These are phyloP conservation scores for Elachura formosa DNA, from an alignment of 2,113 vertebrate species.

Conservation along the genomic window DNA sequence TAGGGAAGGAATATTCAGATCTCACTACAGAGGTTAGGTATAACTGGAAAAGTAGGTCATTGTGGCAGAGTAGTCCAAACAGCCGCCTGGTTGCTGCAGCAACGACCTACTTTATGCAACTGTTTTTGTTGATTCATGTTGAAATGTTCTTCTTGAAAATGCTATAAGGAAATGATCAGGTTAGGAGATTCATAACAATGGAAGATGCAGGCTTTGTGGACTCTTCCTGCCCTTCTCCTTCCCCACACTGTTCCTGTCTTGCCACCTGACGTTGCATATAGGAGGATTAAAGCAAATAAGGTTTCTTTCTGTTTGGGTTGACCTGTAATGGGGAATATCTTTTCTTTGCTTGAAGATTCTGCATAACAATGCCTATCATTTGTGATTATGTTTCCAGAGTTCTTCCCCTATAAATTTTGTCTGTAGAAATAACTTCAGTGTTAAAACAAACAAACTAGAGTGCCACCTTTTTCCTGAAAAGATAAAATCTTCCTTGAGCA, in stretches of 20 bases:
- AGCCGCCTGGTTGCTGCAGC: conserved; percentile 70
- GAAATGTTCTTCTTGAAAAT: conserved; percentile 68
- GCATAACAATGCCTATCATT: not conserved
- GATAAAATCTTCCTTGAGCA: not conserved
- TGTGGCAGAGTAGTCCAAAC: conserved; percentile 75
- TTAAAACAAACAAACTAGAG: not conserved
- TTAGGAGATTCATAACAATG: not conserved
- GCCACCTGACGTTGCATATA: not conserved
- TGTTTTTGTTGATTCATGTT: conserved; percentile 77
- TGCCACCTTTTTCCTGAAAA: not conserved
- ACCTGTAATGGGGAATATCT: not conserved
- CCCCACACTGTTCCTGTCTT: no score
- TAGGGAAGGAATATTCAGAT: conserved; percentile 59
- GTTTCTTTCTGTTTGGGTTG: not conserved
- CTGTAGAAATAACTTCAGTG: not conserved
- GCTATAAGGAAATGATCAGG: conserved; percentile 49
- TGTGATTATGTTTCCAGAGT: not conserved
- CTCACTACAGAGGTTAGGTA: conserved; percentile 52
- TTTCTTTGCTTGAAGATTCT: not conserved
- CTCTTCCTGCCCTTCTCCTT: no score
- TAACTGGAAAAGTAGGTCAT: conserved; percentile 80
- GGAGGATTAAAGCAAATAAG: not conserved
- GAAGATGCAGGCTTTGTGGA: not conserved
- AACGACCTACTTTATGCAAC: conserved; percentile 83
- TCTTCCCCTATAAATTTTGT: not conserved